These are phyloP conservation scores for Tenthredo notha DNA, from an alignment of 2,888 invertebrate species.

Conservation along the genomic window DNA sequence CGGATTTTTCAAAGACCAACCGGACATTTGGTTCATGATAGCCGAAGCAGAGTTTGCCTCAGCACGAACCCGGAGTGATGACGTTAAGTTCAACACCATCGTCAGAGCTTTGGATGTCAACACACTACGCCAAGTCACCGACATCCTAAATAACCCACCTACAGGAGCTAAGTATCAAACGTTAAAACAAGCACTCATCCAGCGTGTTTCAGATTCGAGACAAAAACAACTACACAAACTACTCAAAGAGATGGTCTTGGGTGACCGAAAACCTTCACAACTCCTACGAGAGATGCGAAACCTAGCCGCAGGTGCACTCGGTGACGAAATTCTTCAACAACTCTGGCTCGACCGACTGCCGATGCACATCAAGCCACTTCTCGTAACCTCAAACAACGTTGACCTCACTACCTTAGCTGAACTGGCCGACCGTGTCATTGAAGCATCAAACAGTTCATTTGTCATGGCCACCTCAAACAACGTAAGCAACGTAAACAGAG, in stretches of 20 bases:
- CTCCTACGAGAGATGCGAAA: slow-evolving; percentile 58
- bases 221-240: slow-evolving; percentile 56
- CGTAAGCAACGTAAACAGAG: too few species aligned
- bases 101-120: slow-evolving; percentile 56
- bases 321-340: slow-evolving; percentile 55
- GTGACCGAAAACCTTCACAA: slow-evolving; percentile 60
- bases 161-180: slow-evolving; percentile 54
- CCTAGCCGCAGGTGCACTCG: slow-evolving; percentile 54
- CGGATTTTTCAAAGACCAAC: too few species aligned
- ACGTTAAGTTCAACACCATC: slow-evolving; percentile 55
- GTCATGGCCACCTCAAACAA: slow-evolving; percentile 6
- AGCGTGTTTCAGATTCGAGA: slow-evolving; percentile 57
- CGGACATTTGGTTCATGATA: background rate
- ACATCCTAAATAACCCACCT: slow-evolving; percentile 56
- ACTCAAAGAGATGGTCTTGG: slow-evolving; percentile 58
- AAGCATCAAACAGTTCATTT: slow-evolving; percentile 17
- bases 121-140: slow-evolving; percentile 56
- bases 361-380: background rate
- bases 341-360: slow-evolving; percentile 59
- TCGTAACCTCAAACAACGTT: slow-evolving; percentile 49
- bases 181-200: slow-evolving; percentile 56
- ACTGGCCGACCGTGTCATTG: slow-evolving; percentile 55
- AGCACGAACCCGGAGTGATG: background rate
- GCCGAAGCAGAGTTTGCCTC: background rate
- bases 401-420: slow-evolving; percentile 49